A percentile compares a stretch with the other conserved stretches of the same genome.
Evolutionary conservation across 2,888 invertebrate genomes (phyloP).

Genomic region (Cryptus viduatorius): DNA sequence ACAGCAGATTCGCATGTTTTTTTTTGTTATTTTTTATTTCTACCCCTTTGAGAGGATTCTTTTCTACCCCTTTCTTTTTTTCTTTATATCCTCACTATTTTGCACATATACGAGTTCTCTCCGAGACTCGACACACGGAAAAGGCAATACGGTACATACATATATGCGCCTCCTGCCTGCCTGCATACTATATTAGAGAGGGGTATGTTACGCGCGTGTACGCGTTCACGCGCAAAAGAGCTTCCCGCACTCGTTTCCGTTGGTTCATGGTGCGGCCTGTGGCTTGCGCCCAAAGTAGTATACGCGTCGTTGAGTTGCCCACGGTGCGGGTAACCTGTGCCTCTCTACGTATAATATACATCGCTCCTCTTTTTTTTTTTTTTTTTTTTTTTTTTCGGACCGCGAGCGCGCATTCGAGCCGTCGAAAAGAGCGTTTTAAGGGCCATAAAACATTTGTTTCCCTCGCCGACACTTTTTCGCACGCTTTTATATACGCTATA

Average conservation of each 20-base stretch:
- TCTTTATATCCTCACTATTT: constrained; percentile 63
- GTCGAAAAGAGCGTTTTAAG: constrained; percentile 80
- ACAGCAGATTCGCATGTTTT: not conserved
- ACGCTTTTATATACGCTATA: constrained; percentile 56
- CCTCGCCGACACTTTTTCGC: constrained; percentile 72
- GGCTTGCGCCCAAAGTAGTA: constrained; percentile 53
- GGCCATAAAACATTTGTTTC: constrained; percentile 84
- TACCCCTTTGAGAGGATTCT: constrained; percentile 22
- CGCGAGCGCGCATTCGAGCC: constrained; percentile 63
- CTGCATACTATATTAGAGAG: not conserved
- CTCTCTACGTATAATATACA: constrained; percentile 59
- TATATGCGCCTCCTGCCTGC: not conserved
- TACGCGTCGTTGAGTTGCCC: constrained; percentile 56
- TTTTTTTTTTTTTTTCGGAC: constrained; percentile 40
- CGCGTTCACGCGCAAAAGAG: constrained; percentile 60
- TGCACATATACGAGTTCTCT: constrained; percentile 67
- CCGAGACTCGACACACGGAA: constrained; percentile 39
- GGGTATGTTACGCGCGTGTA: constrained; percentile 7
- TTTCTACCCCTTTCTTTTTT: constrained; percentile 17
- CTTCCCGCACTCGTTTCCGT: constrained; percentile 45
- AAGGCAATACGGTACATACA: constrained; percentile 34
- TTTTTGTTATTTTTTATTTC: constrained; percentile 14
- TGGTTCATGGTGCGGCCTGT: constrained; percentile 31
- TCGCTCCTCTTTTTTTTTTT: constrained; percentile 15
- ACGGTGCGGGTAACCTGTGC: constrained; percentile 65